Percentiles rank a stretch among this genome's conserved stretches.
Conservation (phyloP, 2,797 vertebrate species). For the Nannoperca obscura region DNA sequence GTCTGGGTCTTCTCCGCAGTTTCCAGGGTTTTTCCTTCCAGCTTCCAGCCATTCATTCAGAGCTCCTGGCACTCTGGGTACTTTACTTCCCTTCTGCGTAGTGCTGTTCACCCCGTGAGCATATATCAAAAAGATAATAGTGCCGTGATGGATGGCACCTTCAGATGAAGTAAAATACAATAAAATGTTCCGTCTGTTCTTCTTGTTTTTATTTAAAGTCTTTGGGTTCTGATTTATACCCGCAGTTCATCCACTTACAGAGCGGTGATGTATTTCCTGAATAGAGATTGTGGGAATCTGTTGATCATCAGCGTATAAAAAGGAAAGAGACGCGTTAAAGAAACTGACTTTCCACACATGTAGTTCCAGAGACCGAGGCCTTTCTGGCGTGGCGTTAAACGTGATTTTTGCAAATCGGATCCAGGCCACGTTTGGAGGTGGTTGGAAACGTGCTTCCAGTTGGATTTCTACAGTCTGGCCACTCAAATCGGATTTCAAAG, state of each 20-base stretch:
- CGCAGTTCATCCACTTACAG: conserved; percentile 13
- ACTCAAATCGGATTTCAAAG: no score
- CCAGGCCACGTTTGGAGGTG: no score
- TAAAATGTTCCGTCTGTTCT: conserved; percentile 30
- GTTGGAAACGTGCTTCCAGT: no score
- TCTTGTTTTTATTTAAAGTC: conserved; percentile 50
- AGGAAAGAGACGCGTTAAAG: background rate
- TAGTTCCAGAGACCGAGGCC: no score
- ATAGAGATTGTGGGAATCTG: conserved; percentile 3
- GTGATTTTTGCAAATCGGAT: no score
- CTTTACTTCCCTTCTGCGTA: conserved; percentile 21
- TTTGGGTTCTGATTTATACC: conserved; percentile 38
- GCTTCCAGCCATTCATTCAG: background rate
- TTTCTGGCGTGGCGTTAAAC: no score
- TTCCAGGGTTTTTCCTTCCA: conserved; percentile 11
- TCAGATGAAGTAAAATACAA: conserved; percentile 48
- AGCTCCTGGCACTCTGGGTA: conserved; percentile 10
- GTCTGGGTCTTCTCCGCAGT: background rate
- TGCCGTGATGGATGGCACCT: conserved; percentile 38
- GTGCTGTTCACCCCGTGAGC: conserved; percentile 15
- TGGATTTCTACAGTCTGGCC: no score
- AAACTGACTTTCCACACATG: no score
- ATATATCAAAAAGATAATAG: conserved; percentile 48
- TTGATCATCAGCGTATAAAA: background rate
- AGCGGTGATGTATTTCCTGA: conserved; percentile 17